Evolutionary conservation across 2,797 vertebrate genomes (phyloP).

Genomic region (Calcarius lapponicus): DNA sequence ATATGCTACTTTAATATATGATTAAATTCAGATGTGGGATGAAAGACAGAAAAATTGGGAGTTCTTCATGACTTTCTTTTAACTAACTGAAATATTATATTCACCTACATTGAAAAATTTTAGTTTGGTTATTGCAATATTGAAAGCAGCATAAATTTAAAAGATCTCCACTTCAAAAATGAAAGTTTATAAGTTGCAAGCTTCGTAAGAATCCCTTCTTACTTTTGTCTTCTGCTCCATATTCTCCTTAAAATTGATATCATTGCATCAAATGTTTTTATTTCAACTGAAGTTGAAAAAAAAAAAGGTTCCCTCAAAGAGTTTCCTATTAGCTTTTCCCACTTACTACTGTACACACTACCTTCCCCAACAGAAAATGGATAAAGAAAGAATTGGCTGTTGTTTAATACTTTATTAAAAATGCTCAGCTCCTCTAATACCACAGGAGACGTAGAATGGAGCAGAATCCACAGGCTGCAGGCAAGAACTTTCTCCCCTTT

Average conservation of each 20-base stretch:
- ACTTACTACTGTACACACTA: background rate
- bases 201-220: background rate
- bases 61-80: conserved; percentile 22
- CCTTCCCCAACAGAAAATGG: background rate
- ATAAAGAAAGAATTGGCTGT: background rate
- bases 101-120: conserved; percentile 45
- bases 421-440: background rate
- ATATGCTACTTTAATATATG: conserved; percentile 38
- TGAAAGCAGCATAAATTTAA: conserved; percentile 41
- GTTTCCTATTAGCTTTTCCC: background rate
- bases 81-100: conserved; percentile 48
- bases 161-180: conserved; percentile 24
- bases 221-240: background rate
- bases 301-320: background rate
- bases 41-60: conserved; percentile 61
- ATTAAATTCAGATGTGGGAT: conserved; percentile 62
- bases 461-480: conserved; percentile 21
- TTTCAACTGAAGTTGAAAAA: background rate
- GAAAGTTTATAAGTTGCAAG: background rate
- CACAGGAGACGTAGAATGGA: background rate
- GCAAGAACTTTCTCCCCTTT: conserved; percentile 37
- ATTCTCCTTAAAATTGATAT: conserved; percentile 4
- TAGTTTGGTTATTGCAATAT: conserved; percentile 8
- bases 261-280: background rate
- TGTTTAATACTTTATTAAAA: conserved; percentile 1